phyloP scores from a whole-genome alignment of 1,140 invertebrate genomes.

The Drosophila asahinai region DNA sequence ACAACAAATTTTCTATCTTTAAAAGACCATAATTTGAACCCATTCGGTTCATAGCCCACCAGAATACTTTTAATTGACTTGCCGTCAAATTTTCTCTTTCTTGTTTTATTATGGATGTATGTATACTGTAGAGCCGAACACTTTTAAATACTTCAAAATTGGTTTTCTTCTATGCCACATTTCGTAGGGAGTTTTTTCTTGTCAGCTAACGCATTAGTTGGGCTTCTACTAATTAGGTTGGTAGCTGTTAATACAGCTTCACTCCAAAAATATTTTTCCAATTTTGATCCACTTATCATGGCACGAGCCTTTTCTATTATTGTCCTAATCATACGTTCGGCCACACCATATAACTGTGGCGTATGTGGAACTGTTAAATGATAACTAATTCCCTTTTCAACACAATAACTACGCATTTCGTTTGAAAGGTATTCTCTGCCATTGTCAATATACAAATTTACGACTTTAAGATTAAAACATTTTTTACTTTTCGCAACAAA shows the following conservation, averaged over 20 bases:
- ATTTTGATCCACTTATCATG: not conserved
- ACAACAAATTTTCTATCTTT: not conserved
- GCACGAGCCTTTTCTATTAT: conserved; percentile 6
- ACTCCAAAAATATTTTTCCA: not conserved
- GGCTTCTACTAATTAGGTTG: not conserved
- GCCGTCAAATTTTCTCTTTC: not conserved
- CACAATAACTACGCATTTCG: conserved; percentile 4
- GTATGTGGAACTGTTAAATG: conserved; percentile 5
- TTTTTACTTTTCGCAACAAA: conserved; percentile 53
- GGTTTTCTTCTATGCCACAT: not conserved
- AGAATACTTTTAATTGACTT: not conserved
- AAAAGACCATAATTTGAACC: not conserved
- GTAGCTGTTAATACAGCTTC: conserved; percentile 2
- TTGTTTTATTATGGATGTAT: not conserved
- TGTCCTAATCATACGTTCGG: conserved; percentile 3
- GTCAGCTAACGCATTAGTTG: conserved; percentile 1
- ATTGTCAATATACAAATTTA: conserved; percentile 7
- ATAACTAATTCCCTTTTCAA: conserved; percentile 4
- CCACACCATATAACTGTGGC: conserved; percentile 3
- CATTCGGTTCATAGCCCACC: not conserved
- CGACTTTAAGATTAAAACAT: conserved; percentile 4
- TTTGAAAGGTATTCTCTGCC: conserved; percentile 2
- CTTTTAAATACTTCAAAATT: not conserved
- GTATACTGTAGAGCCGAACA: not conserved
- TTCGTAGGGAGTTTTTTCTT: conserved; percentile 1